Evolutionary conservation across 2,888 invertebrate species (phyloP).

Genomic region (Phlogophora meticulosa): DNA sequence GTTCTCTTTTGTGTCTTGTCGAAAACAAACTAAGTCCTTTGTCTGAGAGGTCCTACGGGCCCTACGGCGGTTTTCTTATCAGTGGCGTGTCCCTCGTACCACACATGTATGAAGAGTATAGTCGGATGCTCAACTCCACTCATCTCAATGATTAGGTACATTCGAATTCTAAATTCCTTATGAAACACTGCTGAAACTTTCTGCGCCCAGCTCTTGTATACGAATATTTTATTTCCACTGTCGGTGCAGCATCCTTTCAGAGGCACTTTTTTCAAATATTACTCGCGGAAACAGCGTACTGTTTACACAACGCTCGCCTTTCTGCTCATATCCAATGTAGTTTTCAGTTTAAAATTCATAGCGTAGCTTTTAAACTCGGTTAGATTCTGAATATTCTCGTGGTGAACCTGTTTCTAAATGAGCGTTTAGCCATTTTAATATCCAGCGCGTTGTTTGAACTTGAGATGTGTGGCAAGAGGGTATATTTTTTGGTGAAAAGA

Average conservation of each 20-base stretch:
- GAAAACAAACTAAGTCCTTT: slow-evolving; percentile 85
- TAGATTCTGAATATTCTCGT: slow-evolving; percentile 80
- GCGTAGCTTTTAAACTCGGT: slow-evolving; percentile 84
- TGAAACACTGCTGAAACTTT: slow-evolving; percentile 55
- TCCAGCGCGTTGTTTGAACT: slow-evolving; percentile 55
- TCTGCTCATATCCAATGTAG: slow-evolving; percentile 85
- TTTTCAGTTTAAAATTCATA: slow-evolving; percentile 87
- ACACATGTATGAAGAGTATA: slow-evolving; percentile 53
- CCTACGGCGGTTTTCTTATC: slow-evolving; percentile 85
- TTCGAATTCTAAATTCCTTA: slow-evolving; percentile 53
- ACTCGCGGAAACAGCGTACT: slow-evolving; percentile 78
- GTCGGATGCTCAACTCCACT: slow-evolving; percentile 24
- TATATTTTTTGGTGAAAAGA: slow-evolving; percentile 24
- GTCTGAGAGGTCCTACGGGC: slow-evolving; percentile 76
- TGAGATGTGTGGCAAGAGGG: slow-evolving; percentile 27
- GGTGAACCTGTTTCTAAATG: slow-evolving; percentile 79
- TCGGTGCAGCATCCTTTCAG: slow-evolving; percentile 76
- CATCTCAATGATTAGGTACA: slow-evolving; percentile 51
- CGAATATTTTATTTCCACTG: slow-evolving; percentile 76
- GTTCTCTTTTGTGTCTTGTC: slow-evolving; percentile 82
- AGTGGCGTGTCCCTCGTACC: slow-evolving; percentile 70
- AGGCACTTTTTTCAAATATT: slow-evolving; percentile 82
- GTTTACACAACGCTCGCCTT: slow-evolving; percentile 84
- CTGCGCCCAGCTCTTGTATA: slow-evolving; percentile 48
- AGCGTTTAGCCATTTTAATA: slow-evolving; percentile 77